phyloP scores from a whole-genome alignment of 1,140 invertebrate genomes.

The Drosophila bifasciata region DNA sequence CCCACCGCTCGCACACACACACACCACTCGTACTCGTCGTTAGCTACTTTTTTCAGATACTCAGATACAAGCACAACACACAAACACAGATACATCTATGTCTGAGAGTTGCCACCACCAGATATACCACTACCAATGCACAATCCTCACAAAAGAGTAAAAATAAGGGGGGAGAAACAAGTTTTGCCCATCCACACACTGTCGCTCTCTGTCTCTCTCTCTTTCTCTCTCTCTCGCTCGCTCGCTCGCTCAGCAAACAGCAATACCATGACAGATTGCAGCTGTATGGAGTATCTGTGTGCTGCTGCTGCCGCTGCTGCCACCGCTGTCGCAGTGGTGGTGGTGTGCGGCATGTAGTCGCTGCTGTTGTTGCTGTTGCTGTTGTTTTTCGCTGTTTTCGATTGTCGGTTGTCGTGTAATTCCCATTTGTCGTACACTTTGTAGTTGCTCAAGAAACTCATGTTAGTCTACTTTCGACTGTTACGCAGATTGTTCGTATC shows the following conservation, averaged over 20 bases:
- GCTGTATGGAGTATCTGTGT: slow-evolving; percentile 32
- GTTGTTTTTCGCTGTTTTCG: slow-evolving; percentile 75
- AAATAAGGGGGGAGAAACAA: slow-evolving; percentile 64
- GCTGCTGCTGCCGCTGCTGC: slow-evolving; percentile 60
- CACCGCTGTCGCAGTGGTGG: slow-evolving; percentile 25
- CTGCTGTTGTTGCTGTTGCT: slow-evolving; percentile 56
- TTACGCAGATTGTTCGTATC: slow-evolving; percentile 84
- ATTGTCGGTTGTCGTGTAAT: slow-evolving; percentile 84
- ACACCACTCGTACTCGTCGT: slow-evolving; percentile 29
- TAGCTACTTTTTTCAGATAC: slow-evolving; percentile 73
- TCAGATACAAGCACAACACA: slow-evolving; percentile 39
- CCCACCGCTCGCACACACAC: background rate
- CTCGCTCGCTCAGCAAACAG: slow-evolving; percentile 15
- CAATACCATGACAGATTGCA: slow-evolving; percentile 5
- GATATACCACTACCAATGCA: slow-evolving; percentile 3
- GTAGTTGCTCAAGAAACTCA: slow-evolving; percentile 84
- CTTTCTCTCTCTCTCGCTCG: slow-evolving; percentile 16
- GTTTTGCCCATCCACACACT: slow-evolving; percentile 55
- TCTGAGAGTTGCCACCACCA: too few relatives aligned
- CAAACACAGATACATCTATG: slow-evolving; percentile 9
- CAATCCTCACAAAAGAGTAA: slow-evolving; percentile 1
- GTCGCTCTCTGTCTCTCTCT: slow-evolving; percentile 17
- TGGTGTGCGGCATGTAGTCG: slow-evolving; percentile 33
- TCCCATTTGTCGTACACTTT: slow-evolving; percentile 84
- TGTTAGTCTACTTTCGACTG: slow-evolving; percentile 84